phyloP scores from a whole-genome alignment of 2,888 invertebrate genomes.

The Orthonevra nobilis region DNA sequence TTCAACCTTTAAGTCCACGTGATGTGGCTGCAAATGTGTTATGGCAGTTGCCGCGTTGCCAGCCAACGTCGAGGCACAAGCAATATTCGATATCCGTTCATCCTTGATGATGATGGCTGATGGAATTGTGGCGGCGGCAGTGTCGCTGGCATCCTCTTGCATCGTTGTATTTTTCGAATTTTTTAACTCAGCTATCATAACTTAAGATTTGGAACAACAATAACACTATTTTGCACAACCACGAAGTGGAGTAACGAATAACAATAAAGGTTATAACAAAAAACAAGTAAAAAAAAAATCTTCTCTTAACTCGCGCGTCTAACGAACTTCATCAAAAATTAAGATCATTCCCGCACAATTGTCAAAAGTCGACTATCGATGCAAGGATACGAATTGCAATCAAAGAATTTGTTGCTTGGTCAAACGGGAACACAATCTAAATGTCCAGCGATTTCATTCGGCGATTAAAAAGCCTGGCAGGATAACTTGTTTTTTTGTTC shows the following conservation, averaged over 20 bases:
- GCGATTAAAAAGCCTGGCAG: constrained; percentile 25
- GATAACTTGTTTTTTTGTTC: constrained; percentile 48
- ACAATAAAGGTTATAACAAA: constrained; percentile 28
- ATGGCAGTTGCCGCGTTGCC: constrained; percentile 1
- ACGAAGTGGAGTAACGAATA: constrained; percentile 24
- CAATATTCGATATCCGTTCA: constrained; percentile 56
- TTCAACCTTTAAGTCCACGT: constrained; percentile 47
- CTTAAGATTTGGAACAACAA: constrained; percentile 30
- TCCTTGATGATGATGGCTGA: constrained; percentile 49
- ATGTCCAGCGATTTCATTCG: constrained; percentile 54
- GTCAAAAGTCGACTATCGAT: constrained; percentile 68
- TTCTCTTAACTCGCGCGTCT: constrained; percentile 55
- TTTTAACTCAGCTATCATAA: constrained; percentile 68
- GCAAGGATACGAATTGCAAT: constrained; percentile 42
- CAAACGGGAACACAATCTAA: constrained; percentile 54
- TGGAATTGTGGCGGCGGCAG: constrained; percentile 47
- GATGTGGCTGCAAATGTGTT: constrained; percentile 47
- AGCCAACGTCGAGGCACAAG: constrained; percentile 15
- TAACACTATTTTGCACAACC: constrained; percentile 44
- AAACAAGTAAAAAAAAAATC: constrained; percentile 44
- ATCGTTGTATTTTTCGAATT: constrained; percentile 60
- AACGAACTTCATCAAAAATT: constrained; percentile 37
- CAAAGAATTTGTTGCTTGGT: constrained; percentile 48
- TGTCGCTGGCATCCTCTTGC: constrained; percentile 66
- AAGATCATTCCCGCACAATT: constrained; percentile 68